Percentiles rank a stretch among this genome's conserved stretches.
Evolutionary conservation across 2,888 invertebrate genomes (phyloP).

Genomic region (Sisyra terminalis): DNA sequence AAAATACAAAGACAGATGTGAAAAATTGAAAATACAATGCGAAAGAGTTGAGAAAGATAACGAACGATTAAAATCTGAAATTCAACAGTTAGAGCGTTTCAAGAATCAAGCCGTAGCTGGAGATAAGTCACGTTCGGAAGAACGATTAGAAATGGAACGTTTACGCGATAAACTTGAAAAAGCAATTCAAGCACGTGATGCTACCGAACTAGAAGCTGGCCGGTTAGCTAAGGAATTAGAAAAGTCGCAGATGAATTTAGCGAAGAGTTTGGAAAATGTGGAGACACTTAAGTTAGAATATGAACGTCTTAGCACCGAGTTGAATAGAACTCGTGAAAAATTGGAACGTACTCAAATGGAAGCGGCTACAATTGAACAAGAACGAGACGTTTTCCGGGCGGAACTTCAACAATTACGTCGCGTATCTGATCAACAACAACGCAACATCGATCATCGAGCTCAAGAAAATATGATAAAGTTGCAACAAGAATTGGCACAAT

Average conservation of each 20-base stretch:
- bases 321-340: slow-evolving; percentile 65
- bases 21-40: slow-evolving; percentile 58
- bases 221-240: slow-evolving; percentile 71
- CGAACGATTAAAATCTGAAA: slow-evolving; percentile 55
- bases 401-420: slow-evolving; percentile 50
- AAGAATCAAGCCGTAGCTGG: slow-evolving; percentile 40
- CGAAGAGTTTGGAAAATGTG: slow-evolving; percentile 69
- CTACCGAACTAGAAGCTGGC: slow-evolving; percentile 73
- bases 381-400: slow-evolving; percentile 51
- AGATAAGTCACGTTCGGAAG: slow-evolving; percentile 47
- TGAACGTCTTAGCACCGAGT: slow-evolving; percentile 67
- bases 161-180: slow-evolving; percentile 75
- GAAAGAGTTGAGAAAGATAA: slow-evolving; percentile 61
- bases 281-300: slow-evolving; percentile 72
- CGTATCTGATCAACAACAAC: slow-evolving; percentile 40
- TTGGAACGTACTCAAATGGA: slow-evolving; percentile 55
- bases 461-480: slow-evolving; percentile 56
- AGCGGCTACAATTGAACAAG: slow-evolving; percentile 53
- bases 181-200: slow-evolving; percentile 63
- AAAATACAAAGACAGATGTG: slow-evolving; percentile 72
- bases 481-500: slow-evolving; percentile 56
- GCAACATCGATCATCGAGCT: slow-evolving; percentile 46
- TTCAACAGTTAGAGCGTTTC: slow-evolving; percentile 42
- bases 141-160: slow-evolving; percentile 65
- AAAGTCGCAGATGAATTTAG: slow-evolving; percentile 68